Evolutionary conservation across 2,888 invertebrate species (phyloP), one percentile per base, ranked within the genome.

Genomic region (Achlya flavicornis): DNA sequence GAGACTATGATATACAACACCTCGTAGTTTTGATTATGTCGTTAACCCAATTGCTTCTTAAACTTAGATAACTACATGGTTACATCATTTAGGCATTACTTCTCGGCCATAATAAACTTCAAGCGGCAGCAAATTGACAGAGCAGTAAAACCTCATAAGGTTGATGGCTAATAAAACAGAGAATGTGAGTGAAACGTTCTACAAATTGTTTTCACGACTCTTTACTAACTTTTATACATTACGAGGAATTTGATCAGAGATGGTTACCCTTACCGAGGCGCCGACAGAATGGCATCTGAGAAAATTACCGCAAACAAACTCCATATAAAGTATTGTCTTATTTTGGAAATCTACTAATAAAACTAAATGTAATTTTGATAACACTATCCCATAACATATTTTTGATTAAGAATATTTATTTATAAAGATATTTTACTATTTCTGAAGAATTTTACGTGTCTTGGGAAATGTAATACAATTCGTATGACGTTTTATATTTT

Each of bases 221-320:
- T 57, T 33, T 32, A 12, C 26, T 26, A n/a, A 8, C 58, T 58
- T 58, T 19, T 26, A 14, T 46, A 43, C n/a, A n/a, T 46, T 46
- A 46, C n/a, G 46, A n/a, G 35, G 14, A 33, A 58, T 8, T 32
- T 33, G 3, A 19, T 19, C n/a, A 62, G 46, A 16, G 16, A 64
- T 70, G 61, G 66, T 63, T 46, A 71, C 64, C 66, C 65, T 57
- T 63, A 57, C 61, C 1, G 0, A 61, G 46, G 7, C 46, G n/a
- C 38, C 43, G 41, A 59, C 61, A 73, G 67, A 70, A 69, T 74
- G 63, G 63, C 64, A 66, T 64, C 70, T 71, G 26, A 26, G 26
- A 26, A 26, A 26, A 26, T 26, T 26, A 26, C 26, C 26, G 26
- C 26, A 26, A 1, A 26, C 26, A 26, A 26, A 26, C 26, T 26